phyloP scores from a whole-genome alignment of 2,113 vertebrate species.

The Ctenodactylus gundi region DNA sequence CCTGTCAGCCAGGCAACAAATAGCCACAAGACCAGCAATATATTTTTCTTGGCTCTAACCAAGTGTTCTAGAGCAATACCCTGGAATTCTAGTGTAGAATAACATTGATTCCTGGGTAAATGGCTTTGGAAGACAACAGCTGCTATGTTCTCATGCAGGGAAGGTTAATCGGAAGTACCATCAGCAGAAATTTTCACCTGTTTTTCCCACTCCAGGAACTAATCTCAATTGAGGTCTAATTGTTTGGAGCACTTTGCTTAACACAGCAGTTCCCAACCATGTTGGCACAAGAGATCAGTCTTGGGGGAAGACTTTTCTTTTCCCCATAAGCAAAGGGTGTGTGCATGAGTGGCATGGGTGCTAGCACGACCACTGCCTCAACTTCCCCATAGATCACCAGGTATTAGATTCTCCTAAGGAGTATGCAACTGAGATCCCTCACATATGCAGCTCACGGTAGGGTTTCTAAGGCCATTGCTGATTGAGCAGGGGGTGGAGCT shows the following conservation, averaged over 20 bases:
- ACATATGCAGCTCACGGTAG: too few species aligned
- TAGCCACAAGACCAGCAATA: slow-evolving; percentile 74
- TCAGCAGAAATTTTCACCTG: background rate
- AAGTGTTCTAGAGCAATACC: slow-evolving; percentile 5
- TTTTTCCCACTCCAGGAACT: background rate
- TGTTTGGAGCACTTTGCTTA: background rate
- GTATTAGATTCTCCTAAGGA: too few species aligned
- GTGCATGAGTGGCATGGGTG: too few species aligned
- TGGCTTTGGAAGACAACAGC: slow-evolving; percentile 30
- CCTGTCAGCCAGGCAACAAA: slow-evolving; percentile 52
- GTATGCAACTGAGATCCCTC: too few species aligned
- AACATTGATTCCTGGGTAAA: background rate
- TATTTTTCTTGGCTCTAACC: slow-evolving; percentile 70
- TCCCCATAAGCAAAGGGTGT: too few species aligned
- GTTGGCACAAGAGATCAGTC: too few species aligned
- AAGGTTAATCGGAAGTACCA: background rate
- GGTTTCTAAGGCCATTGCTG: too few species aligned
- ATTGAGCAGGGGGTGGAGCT: too few species aligned
- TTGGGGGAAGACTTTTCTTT: too few species aligned
- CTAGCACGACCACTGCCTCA: too few species aligned
- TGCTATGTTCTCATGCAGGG: background rate
- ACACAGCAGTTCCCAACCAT: too few species aligned
- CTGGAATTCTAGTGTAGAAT: background rate
- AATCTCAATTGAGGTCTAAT: background rate
- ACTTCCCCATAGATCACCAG: too few species aligned